Evolutionary conservation across 2,888 invertebrate species (phyloP), one percentile per base, ranked within the genome.

Genomic region (Drosophila ustulata): DNA sequence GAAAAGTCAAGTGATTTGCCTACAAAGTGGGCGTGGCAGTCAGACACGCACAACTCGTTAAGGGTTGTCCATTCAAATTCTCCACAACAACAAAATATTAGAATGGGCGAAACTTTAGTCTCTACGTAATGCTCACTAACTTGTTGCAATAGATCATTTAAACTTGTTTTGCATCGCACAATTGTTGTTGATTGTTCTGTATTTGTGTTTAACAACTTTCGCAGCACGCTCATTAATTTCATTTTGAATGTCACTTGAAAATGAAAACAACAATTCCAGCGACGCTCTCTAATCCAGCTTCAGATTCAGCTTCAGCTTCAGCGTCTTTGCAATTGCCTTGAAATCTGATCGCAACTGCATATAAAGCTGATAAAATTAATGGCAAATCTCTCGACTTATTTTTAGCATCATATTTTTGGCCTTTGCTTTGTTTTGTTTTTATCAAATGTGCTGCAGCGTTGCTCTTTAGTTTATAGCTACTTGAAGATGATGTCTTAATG

Each of bases 1-100:
- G 83, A 83, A 83, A 83, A 83, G 82, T 83, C 83, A 83, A 83
- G 83, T 83, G 83, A 83, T 83, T 83, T 82, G 69, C 73, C 64
- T 34, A 62, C 68, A 78, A 59, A 51, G 55, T 68, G 82, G 86
- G 87, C 86, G 84, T 83, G 87, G 77, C 78, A 65, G 28, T 39
- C 50, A 58, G 57, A 55, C 62, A 45, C 66, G 47, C 78, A 75
- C 70, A 71, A 65, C 75, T 75, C 69, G 71, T 79, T 84, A 73
- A 64, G 82, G 82, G 82, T 85, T 82, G 74, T 63, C 66, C 66
- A 57, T 71, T 50, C n/a, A 4, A 49, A 41, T 18, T 34, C 32
- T 43, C 30, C 1, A 18, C 18, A 18, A 18, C 1, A 18, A 18
- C 18, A 18, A 18, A 18, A 18, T 18, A 18, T 28, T 3, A 9